Base-by-base conservation (phyloP, 37 sponge, comb jelly and placozoan species). In the Cladorhizidae sp. region DNA sequence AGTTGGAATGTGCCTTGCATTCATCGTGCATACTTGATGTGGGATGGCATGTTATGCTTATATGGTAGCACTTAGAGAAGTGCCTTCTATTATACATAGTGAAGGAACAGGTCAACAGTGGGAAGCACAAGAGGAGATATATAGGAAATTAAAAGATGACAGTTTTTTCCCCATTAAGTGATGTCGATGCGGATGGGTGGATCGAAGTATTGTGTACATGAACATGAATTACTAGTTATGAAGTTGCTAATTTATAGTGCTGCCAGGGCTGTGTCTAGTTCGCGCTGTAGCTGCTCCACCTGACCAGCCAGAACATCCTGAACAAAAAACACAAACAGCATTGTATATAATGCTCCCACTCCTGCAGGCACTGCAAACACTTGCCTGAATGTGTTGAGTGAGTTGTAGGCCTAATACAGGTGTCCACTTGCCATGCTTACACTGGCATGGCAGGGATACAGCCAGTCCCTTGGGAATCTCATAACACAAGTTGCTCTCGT, bases 391-490 rank as follows among this genome's bases (percentile, higher is more conserved):
- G 45, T 40, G n/a, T 67, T 20, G 29, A 25, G 42, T 40, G 0
- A 64, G 49, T 0, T 57, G 17, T 23, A 82, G 74, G 9, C 52
- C 74, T n/a, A 0, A 25, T 15, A 73, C 74, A 55, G 61, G 64
- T 21, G 29, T 37, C 78, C 83, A 77, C 23, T 84, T 37, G 31
- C 89, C 85, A 37, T 64, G 50, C 1, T 33, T 42, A 1, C 74
- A 72, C 29, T 35, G 43, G 20, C 65, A 79, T 17, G 89, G 77
- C 20, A 81, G 11, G 25, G 77, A 85, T 35, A 74, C 57, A 2
- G 51, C 86, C 63, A 85, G 55, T 0, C 62, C 64, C 33, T 59
- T 41, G 7, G 82, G 87, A 1, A 89, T 29, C 0, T 49, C 68
- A 25, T 72, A 70, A 1, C 23, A 20, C 12, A 41, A 3, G 21